Evolutionary conservation across 1,140 invertebrate species (phyloP), one percentile per base, ranked within the genome.

Genomic region (Brachionus rotundiformis): DNA sequence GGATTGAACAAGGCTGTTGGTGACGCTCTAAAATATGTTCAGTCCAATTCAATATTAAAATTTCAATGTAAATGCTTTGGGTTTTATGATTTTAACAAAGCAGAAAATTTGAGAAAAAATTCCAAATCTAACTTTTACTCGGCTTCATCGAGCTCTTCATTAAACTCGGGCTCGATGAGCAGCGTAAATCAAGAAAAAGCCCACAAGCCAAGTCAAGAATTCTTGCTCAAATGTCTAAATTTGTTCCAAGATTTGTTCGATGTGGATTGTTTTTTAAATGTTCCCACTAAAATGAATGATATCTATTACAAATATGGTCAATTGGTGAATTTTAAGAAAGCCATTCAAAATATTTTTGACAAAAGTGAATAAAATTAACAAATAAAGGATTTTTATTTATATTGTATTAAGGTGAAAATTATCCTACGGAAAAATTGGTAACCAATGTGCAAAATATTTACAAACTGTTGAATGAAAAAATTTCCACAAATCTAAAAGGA

Each of bases 231-330:
- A 23, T 63, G 29, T 27, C 11, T 81, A 19, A 81, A 63, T 25
- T 5, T 81, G 10, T 63, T 81, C 39, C 79, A 81, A 31, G 19
- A 63, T 27, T 81, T 81, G 19, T 81, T 81, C 33, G 79, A 81
- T 68, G 79, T 81, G 6, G 33, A 63, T 49, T 81, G 79, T 49
- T 81, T 41, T 65, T 11, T 63, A 31, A 63, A 81, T 31, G 54
- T 81, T 3, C 54, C 59, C n/a, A 81, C 79, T 59, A 63, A 63
- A 65, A 41, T 81, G 33, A 81, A 81, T 68, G 79, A 81, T 27
- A 11, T 81, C 3, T 81, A 81, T 68, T 81, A 81, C 44, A 63
- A 63, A 11, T 49, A 81, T 44, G 79, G 79, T 7, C 31, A 81
- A 41, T 81, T 81, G 36, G 11, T 44, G 3, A 81, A 81, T 25